Base-by-base conservation (phyloP, 2,888 invertebrate species). In the Entomobrya multifasciata region DNA sequence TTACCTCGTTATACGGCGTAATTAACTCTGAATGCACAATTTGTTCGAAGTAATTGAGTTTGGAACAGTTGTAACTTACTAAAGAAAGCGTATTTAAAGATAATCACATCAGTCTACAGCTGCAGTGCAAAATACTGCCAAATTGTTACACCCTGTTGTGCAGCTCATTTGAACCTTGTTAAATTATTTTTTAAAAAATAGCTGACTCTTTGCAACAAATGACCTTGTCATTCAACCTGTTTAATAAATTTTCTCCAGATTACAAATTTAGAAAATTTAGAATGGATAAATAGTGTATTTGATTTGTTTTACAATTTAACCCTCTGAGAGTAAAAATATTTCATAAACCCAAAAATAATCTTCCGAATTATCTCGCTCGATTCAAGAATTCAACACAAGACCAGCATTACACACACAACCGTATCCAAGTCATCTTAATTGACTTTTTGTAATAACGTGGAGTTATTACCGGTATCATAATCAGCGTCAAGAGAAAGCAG, bases 11-110 rank as follows among this genome's bases (percentile, higher is more conserved):
- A n/a, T 15, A 15, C 13, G 49, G n/a, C 13, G 49, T 49, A n/a
- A 11, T 49, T 49, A 15, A 11, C 49, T 15, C 13, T 13, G 15
- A 49, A 49, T n/a, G 25, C n/a, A 60, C 15, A 60, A 36, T 1
- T 30, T 13, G 30, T 22, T 60, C 62, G 62, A 65, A 83, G 78
- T 89, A 89, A 89, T 90, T 90, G 87, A 88, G 79, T 90, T 88
- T 88, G 36, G 80, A 52, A 81, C 15, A 74, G 36, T 80, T 74
- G 44, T 78, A 55, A 55, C 30, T 74, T 74, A 27, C 55, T 74
- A 52, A 74, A 74, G 74, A 55, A 74, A 74, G 55, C 17, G 44
- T 55, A 74, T 74, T 74, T 62, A 62, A 60, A 78, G 62, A 22
- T 62, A 78, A 78, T 62, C 62, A 17, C 27, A 62, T 78, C 47